Conservation (phyloP, 2,888 invertebrate genomes). For the Phortica magna region DNA sequence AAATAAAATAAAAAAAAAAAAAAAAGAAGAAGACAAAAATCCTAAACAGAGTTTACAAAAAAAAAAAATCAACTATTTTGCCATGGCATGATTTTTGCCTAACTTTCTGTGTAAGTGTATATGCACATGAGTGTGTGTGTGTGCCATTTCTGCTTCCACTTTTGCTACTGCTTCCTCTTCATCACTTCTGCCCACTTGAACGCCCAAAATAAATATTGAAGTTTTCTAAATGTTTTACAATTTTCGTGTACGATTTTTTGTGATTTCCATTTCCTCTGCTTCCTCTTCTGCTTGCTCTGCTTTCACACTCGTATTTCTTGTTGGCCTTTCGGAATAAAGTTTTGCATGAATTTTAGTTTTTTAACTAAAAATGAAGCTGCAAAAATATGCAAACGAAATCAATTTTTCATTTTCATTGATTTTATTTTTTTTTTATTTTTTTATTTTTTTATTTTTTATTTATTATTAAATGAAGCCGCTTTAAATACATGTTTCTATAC, state of each 20-base stretch:
- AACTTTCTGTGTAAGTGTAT: too few relatives aligned
- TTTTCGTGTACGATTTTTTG: background rate
- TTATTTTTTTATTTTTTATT: background rate
- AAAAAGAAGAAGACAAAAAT: background rate
- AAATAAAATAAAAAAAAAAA: background rate
- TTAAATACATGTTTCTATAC: too few relatives aligned
- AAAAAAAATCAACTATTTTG: background rate
- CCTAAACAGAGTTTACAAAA: too few relatives aligned
- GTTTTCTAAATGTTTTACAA: background rate
- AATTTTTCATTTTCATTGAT: background rate
- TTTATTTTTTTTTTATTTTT: background rate
- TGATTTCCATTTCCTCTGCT: background rate
- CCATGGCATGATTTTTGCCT: background rate
- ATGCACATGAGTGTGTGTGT: too few relatives aligned
- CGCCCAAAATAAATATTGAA: background rate
- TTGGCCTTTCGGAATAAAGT: background rate
- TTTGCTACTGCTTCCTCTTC: too few relatives aligned
- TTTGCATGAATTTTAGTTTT: slow-evolving; percentile 4
- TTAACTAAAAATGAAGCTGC: background rate
- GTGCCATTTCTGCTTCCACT: background rate
- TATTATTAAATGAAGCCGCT: background rate
- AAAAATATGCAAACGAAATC: background rate
- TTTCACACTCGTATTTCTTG: background rate
- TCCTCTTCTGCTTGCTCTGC: background rate
- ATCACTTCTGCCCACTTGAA: too few relatives aligned